Evolutionary conservation across 2,797 vertebrate species (phyloP).

Genomic region (Strix occidentalis): DNA sequence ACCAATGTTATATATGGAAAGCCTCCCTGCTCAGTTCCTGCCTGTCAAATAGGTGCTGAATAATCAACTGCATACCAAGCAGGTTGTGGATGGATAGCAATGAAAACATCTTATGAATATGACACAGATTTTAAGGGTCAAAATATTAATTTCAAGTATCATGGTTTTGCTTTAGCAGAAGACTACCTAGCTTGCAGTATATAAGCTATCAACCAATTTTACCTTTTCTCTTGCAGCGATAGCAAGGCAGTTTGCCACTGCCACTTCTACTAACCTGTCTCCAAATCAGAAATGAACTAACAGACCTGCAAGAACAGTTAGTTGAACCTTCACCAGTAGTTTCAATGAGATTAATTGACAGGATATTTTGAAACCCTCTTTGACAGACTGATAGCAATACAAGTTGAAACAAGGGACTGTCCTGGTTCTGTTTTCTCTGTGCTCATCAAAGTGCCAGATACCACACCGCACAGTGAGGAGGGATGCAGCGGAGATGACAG

Average conservation of each 20-base stretch:
- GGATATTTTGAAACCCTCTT: not conserved
- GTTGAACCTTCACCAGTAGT: not conserved
- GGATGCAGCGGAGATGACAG: fast-evolving
- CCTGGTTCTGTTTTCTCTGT: not conserved
- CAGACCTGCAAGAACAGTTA: not conserved
- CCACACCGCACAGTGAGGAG: fast-evolving
- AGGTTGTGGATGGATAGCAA: not conserved
- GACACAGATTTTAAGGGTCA: not conserved
- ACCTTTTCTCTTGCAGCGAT: not conserved
- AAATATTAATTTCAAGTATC: not conserved
- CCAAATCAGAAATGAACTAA: not conserved
- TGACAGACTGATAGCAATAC: not conserved
- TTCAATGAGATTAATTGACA: not conserved
- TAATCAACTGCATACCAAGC: not conserved
- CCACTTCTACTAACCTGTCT: not conserved
- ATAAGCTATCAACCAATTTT: not conserved
- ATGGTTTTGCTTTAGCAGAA: not conserved
- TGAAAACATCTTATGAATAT: not conserved
- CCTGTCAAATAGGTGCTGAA: not conserved
- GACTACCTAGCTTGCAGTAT: not conserved
- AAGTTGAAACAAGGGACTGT: not conserved
- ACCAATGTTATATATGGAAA: not conserved
- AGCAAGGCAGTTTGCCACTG: not conserved
- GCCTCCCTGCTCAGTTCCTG: not conserved
- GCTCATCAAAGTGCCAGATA: not conserved